Conservation (phyloP, 92 coral and sea anemone genomes). For the Isaurus tuberculatus region DNA sequence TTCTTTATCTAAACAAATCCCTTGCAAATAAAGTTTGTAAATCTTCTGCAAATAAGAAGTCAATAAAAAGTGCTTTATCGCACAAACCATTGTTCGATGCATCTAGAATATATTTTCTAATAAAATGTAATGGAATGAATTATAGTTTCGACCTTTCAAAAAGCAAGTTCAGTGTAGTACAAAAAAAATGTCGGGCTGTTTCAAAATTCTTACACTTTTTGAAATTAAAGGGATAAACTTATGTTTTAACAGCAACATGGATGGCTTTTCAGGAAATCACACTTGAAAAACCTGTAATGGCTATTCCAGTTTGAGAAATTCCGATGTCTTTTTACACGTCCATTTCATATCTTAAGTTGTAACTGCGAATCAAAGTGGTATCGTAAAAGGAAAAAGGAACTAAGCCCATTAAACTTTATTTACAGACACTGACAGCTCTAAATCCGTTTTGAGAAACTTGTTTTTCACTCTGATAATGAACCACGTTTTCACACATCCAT, state of each 20-base stretch:
- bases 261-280: not conserved
- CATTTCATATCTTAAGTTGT: not conserved
- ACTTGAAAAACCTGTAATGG: not conserved
- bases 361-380: conserved; percentile 25
- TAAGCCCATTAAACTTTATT: conserved; percentile 76
- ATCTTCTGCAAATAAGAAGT: not conserved
- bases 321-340: not conserved
- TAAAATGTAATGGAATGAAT: conserved; percentile 16
- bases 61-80: not conserved
- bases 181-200: conserved; percentile 16
- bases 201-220: not conserved
- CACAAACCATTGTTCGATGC: not conserved
- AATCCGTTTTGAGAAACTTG: conserved; percentile 74
- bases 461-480: conserved; percentile 32
- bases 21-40: not conserved
- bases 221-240: not conserved
- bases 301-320: conserved; percentile 2
- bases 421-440: conserved; percentile 63
- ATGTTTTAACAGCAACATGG: not conserved
- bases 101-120: not conserved
- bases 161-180: not conserved
- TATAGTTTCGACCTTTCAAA: not conserved
- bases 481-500: conserved; percentile 47
- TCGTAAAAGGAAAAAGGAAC: conserved; percentile 38
- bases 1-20: not conserved